Evolutionary conservation across 2,888 invertebrate species (phyloP).

Genomic region (Xanthostigma xanthostigma): DNA sequence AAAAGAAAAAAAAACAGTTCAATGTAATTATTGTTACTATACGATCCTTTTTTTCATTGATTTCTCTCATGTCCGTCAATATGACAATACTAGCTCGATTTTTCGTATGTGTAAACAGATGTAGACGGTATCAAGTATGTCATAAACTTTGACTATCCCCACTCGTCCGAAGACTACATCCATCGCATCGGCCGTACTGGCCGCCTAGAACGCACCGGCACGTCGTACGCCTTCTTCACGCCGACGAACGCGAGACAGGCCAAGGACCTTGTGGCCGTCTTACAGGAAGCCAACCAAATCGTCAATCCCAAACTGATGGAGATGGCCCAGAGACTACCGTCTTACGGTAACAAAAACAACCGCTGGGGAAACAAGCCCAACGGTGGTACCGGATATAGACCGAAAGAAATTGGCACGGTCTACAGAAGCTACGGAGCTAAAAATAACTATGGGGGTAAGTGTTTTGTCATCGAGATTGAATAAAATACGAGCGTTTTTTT

Average conservation of each 20-base stretch:
- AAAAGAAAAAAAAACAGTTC: no score
- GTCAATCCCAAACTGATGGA: conserved; percentile 6
- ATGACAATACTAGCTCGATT: no score
- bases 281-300: conserved; percentile 59
- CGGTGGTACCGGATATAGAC: conserved; percentile 24
- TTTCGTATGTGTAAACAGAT: conserved; percentile 28
- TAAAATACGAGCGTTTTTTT: no score
- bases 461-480: no score
- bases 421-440: no score
- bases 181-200: conserved; percentile 64
- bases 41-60: no score
- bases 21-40: no score
- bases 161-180: conserved; percentile 62
- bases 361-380: conserved; percentile 32
- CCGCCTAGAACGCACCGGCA: conserved; percentile 49
- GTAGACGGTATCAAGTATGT: conserved; percentile 65
- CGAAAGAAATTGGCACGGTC: conserved; percentile 3
- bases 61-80: no score
- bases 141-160: conserved; percentile 63
- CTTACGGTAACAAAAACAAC: conserved; percentile 31
- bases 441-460: no score
- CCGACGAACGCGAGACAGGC: conserved; percentile 49
- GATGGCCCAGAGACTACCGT: conserved; percentile 3
- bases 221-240: conserved; percentile 60
- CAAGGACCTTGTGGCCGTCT: conserved; percentile 45